Percentiles rank a stretch among this genome's conserved stretches.
Evolutionary conservation across 1,140 invertebrate species (phyloP).

Genomic region (Papilio aristodemus): DNA sequence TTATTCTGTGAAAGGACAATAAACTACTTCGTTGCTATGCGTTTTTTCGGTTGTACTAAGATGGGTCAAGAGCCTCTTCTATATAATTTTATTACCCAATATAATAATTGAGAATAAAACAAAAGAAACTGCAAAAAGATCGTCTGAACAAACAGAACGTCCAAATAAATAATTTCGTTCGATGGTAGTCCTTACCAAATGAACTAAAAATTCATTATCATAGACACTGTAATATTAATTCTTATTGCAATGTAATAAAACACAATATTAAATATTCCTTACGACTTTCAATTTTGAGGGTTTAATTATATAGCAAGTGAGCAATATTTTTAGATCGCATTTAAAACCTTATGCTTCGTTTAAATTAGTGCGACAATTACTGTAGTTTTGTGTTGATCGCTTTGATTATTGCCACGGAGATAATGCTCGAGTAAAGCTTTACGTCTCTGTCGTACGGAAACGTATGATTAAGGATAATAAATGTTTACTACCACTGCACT

Average conservation of each 20-base stretch:
- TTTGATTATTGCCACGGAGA: slow-evolving; percentile 36
- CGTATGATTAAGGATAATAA: slow-evolving; percentile 40
- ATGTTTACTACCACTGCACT: slow-evolving; percentile 36
- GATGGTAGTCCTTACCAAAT: slow-evolving; percentile 1
- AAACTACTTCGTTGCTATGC: slow-evolving; percentile 5
- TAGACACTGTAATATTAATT: slow-evolving; percentile 18
- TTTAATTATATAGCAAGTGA: slow-evolving; percentile 47
- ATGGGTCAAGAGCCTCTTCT: slow-evolving; percentile 18
- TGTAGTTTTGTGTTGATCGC: slow-evolving; percentile 33
- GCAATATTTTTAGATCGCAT: slow-evolving; percentile 42
- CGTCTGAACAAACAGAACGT: slow-evolving; percentile 22
- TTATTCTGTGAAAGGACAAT: neutral
- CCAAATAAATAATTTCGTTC: slow-evolving; percentile 24
- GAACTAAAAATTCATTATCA: slow-evolving; percentile 15
- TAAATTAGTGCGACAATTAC: slow-evolving; percentile 40
- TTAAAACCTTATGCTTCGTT: slow-evolving; percentile 48
- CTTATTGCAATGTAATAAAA: slow-evolving; percentile 16
- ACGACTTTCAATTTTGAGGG: slow-evolving; percentile 46
- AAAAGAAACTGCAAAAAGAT: slow-evolving; percentile 28
- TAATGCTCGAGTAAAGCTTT: slow-evolving; percentile 30
- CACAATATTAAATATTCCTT: neutral
- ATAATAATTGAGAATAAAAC: neutral
- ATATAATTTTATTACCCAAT: slow-evolving; percentile 24
- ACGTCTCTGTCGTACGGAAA: slow-evolving; percentile 33
- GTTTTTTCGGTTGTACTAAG: neutral